These are phyloP conservation scores for Drosophila siamana DNA, from an alignment of 2,888 invertebrate species.

Conservation along the genomic window DNA sequence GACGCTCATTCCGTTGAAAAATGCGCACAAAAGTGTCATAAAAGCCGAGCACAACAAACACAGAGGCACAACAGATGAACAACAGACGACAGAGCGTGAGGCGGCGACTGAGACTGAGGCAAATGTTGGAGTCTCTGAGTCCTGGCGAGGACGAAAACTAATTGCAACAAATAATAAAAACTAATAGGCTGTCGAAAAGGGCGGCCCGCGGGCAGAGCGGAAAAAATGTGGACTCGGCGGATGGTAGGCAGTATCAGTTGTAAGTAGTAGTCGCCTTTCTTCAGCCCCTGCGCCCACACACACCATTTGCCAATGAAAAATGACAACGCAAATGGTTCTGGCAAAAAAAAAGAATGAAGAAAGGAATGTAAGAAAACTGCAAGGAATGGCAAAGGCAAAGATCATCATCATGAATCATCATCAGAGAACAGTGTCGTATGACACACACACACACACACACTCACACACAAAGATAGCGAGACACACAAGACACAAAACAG, in stretches of 20 bases:
- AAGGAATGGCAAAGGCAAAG: constrained; percentile 66
- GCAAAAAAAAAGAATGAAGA: constrained; percentile 18
- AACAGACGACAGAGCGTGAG: neutral
- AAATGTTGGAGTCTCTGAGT: neutral
- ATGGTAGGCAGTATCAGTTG: constrained; percentile 19
- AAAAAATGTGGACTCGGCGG: too few species aligned
- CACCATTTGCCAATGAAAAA: constrained; percentile 68
- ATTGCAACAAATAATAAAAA: constrained; percentile 81
- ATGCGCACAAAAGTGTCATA: constrained; percentile 77
- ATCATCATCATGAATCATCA: constrained; percentile 80
- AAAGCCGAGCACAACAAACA: constrained; percentile 49
- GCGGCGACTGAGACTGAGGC: neutral
- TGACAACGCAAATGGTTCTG: constrained; percentile 68
- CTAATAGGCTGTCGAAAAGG: constrained; percentile 81
- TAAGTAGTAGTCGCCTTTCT: constrained; percentile 2
- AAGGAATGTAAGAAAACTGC: constrained; percentile 52
- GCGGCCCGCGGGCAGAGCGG: constrained; percentile 32
- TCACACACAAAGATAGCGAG: constrained; percentile 5
- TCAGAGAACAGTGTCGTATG: constrained; percentile 57
- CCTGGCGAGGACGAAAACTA: constrained; percentile 67
- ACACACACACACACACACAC: constrained; percentile 38
- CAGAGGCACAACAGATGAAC: constrained; percentile 5
- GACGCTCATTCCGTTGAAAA: constrained; percentile 79
- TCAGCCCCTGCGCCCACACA: neutral
- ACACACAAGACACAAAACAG: constrained; percentile 49